These are phyloP conservation scores for Phylloscopus collybita DNA, from an alignment of 2,797 vertebrate genomes.

Conservation along the genomic window DNA sequence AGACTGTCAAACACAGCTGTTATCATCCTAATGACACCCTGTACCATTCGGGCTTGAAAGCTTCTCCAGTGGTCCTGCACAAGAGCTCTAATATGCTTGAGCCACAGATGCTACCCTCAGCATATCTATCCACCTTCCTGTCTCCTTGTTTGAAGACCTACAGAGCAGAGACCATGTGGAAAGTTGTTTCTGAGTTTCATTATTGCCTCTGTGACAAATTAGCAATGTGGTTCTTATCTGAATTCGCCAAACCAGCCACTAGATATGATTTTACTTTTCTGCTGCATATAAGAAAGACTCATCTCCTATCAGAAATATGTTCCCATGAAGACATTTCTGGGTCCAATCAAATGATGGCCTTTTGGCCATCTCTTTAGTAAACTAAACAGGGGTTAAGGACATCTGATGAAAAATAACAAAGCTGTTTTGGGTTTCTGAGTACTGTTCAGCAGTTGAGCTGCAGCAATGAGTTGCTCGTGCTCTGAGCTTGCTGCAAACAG, in stretches of 20 bases:
- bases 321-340: neutral
- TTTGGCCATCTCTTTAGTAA: neutral
- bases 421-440: neutral
- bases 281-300: neutral
- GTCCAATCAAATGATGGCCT: neutral
- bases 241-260: neutral
- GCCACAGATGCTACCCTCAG: neutral
- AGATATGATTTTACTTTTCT: conserved; percentile 5
- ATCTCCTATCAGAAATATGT: neutral
- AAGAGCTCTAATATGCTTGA: neutral
- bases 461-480: neutral
- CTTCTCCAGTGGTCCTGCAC: neutral
- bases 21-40: neutral
- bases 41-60: neutral
- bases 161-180: neutral
- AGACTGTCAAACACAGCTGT: neutral
- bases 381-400: neutral
- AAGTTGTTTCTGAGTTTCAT: neutral
- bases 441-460: neutral
- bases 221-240: neutral
- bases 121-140: neutral
- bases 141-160: neutral
- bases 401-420: neutral
- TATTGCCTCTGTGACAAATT: neutral
- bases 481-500: neutral